Evolutionary conservation across 2,888 invertebrate genomes (phyloP).

Genomic region (Suillia variegata): DNA sequence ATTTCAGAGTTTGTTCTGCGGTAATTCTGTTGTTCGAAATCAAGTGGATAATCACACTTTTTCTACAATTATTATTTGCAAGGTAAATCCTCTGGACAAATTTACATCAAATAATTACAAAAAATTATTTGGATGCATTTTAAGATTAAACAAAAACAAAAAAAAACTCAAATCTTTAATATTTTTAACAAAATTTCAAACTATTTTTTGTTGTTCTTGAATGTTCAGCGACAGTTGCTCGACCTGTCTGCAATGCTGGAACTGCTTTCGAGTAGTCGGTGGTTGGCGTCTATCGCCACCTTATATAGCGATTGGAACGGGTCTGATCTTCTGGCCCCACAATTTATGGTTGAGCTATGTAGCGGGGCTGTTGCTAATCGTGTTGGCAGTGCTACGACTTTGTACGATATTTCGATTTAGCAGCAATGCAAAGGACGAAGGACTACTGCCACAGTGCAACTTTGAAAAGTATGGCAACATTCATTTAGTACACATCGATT

Average conservation of each 20-base stretch:
- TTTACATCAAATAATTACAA: too few relatives aligned
- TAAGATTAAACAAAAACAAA: neutral
- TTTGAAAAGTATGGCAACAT: constrained; percentile 59
- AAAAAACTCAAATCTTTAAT: neutral
- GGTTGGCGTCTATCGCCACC: constrained; percentile 56
- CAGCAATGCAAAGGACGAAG: constrained; percentile 50
- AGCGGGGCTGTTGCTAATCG: constrained; percentile 61
- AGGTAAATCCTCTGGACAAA: constrained; percentile 50
- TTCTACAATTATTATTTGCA: constrained; percentile 64
- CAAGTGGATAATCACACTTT: constrained; percentile 70
- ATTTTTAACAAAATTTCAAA: neutral
- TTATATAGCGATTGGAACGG: constrained; percentile 53
- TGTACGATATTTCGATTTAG: constrained; percentile 50
- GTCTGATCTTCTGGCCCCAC: constrained; percentile 56
- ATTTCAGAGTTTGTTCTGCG: constrained; percentile 64
- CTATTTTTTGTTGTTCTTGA: constrained; percentile 16
- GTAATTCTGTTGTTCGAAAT: constrained; percentile 68
- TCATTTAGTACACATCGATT: neutral
- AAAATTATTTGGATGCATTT: neutral
- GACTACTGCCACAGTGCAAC: constrained; percentile 57
- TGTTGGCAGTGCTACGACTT: constrained; percentile 62
- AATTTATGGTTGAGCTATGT: constrained; percentile 65
- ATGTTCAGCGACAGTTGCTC: constrained; percentile 51
- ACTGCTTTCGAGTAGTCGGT: constrained; percentile 42
- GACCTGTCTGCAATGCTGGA: constrained; percentile 53